Conservation (phyloP, 2,797 vertebrate species). For the Malurus splendens region DNA sequence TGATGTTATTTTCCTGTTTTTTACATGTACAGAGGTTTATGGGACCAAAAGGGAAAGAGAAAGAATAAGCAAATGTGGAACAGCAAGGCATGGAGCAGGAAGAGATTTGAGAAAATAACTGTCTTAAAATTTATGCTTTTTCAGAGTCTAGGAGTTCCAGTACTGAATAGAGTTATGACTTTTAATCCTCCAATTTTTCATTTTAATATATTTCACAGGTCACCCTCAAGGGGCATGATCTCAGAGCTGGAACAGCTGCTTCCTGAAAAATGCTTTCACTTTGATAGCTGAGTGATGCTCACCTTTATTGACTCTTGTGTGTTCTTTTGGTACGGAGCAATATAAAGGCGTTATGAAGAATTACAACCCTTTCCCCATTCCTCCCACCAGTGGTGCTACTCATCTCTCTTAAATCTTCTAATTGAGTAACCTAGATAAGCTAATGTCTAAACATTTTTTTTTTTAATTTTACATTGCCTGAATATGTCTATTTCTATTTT, state of each 20-base stretch:
- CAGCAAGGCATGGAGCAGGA: neutral
- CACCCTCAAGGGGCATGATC: neutral
- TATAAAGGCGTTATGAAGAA: neutral
- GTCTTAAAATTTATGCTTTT: neutral
- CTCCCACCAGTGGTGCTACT: neutral
- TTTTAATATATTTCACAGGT: neutral
- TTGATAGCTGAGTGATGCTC: neutral
- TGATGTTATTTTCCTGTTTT: neutral
- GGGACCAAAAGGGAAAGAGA: neutral
- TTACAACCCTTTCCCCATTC: neutral
- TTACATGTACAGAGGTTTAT: neutral
- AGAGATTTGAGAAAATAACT: neutral
- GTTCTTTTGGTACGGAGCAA: neutral
- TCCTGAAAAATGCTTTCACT: neutral
- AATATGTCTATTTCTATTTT: neutral
- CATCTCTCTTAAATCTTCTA: neutral
- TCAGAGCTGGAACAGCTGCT: neutral
- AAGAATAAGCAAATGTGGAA: neutral
- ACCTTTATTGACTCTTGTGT: neutral
- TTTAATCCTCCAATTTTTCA: neutral
- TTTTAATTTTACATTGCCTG: neutral
- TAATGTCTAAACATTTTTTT: neutral
- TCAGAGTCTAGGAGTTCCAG: neutral
- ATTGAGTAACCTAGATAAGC: neutral
- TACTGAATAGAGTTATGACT: neutral